Conservation (phyloP, 1,140 invertebrate species). For the Pinna nobilis region DNA sequence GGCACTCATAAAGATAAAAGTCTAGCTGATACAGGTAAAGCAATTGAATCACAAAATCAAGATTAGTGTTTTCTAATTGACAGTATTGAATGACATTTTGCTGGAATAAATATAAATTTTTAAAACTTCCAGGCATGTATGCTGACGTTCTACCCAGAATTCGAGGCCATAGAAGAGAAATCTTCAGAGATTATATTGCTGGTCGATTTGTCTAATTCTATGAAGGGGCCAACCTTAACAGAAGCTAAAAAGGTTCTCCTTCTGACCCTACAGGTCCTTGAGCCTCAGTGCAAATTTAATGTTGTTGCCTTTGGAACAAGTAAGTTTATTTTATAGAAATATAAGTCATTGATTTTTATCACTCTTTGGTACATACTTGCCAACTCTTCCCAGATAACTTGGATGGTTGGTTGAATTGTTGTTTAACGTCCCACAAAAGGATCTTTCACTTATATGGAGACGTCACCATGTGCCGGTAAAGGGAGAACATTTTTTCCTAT, state of each 20-base stretch:
- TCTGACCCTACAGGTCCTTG: conserved; percentile 54
- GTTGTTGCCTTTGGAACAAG: conserved; percentile 71
- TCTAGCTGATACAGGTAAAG: background rate
- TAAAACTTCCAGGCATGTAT: conserved; percentile 69
- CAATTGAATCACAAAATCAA: background rate
- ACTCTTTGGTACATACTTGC: no score
- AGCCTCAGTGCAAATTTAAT: conserved; percentile 60
- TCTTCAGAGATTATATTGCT: conserved; percentile 62
- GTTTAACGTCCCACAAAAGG: no score
- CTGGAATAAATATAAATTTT: background rate
- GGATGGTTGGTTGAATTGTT: no score
- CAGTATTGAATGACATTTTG: background rate
- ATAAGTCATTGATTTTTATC: no score
- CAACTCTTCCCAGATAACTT: no score
- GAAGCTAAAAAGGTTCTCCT: conserved; percentile 67
- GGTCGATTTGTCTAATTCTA: conserved; percentile 72
- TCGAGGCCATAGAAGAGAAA: conserved; percentile 64
- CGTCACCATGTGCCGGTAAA: no score
- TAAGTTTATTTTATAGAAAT: no score
- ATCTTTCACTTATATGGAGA: no score
- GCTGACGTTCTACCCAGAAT: conserved; percentile 74
- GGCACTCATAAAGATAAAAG: no score
- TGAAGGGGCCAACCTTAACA: conserved; percentile 60
- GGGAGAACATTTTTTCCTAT: no score
- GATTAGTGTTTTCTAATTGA: background rate